Base-by-base conservation (phyloP, 2,113 vertebrate genomes). In the Datnioides undecimradiatus region DNA sequence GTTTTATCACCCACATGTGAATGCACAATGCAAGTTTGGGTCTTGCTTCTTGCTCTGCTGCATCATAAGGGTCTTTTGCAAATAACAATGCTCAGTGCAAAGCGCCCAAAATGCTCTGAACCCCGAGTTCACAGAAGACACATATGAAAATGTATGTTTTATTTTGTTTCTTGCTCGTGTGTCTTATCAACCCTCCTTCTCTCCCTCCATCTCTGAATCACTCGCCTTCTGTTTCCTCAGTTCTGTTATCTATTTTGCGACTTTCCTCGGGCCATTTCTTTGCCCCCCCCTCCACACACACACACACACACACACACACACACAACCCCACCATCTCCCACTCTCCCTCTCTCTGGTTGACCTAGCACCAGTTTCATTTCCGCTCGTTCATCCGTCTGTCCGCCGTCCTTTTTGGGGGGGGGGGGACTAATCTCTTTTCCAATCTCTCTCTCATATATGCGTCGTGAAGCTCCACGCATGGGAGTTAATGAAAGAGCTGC, bases 351-450 rank as follows among this genome's bases (percentile, higher is more conserved):
- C 76, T 83, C 58, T 73, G 84, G 79, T 76, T 89, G 88, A 90
- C 85, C 86, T 72, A 80, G 73, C 79, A 83, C 67, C 82, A 76
- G 60, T 84, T 89, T 90, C 83, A 86, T 91, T 90, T 91, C 81
- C 87, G 76, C 79, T 84, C 16, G 23, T 82, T 86, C 78, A 71
- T 81, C 69, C 19, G 14, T 82, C 87, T 79, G 71, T 87, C 81
- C 40, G 43, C 69, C 13, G 8, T 74, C 57, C 83, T 71, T 84
- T 58, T 31, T 59, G 8, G 9, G 13, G 45, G 8, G 16, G 16
- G 31, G 4, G 3, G 34, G 13, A 45, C 62, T 79, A 82, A 84
- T 90, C 75, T 88, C 55, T 80, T 69, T 85, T 79, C 82, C 48
- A 57, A 88, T 84, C 86, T 88, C 72, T 66, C 46, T 64, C 60